Evolutionary conservation across 2,797 vertebrate genomes (phyloP), one percentile per base, ranked within the genome.

Genomic region (Tragopan temminckii): DNA sequence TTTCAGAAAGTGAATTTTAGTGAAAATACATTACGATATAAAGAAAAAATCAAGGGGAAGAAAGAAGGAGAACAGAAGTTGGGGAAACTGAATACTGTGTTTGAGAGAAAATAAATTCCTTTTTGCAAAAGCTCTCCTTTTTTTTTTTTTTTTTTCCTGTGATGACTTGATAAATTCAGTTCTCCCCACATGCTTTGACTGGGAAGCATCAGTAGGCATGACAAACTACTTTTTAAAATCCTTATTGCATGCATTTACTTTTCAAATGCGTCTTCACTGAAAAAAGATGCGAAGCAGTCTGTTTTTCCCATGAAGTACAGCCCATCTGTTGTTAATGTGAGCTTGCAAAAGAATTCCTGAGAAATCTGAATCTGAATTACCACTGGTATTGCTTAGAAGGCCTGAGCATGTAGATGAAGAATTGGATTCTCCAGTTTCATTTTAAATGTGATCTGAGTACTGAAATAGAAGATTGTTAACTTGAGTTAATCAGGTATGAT

Each of bases 271-370:
- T 63, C 24, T 91, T 94, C 77, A 42, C 40, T 40, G 29, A 40
- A 50, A 64, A 42, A 69, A n/a, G 11, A 24, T 4, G 19, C 25
- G 21, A 72, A 27, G 23, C 1, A 1, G 18, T 19, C 27, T 58
- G 46, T 35, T 62, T 29, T 86, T 95, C 93, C 63, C n/a, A 25
- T 78, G 83, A 42, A 90, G 29, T 40, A 38, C 21, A 71, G 33
- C 18, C 43, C 42, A 63, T 89, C 69, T 83, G 42, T 48, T 95
- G 91, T 50, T 72, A 78, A 75, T 85, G 35, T 66, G 16, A 86
- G 20, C 33, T 38, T 88, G 45, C 24, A 42, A 48, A 59, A 83
- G 20, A 35, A 29, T 69, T 53, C 74, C 50, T 31, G 43, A 57
- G 52, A 57, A 90, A 69, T 64, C 52, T 62, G 40, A 67, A 63